Conservation (phyloP, 2,888 invertebrate species). For the Agrilus biguttatus region DNA sequence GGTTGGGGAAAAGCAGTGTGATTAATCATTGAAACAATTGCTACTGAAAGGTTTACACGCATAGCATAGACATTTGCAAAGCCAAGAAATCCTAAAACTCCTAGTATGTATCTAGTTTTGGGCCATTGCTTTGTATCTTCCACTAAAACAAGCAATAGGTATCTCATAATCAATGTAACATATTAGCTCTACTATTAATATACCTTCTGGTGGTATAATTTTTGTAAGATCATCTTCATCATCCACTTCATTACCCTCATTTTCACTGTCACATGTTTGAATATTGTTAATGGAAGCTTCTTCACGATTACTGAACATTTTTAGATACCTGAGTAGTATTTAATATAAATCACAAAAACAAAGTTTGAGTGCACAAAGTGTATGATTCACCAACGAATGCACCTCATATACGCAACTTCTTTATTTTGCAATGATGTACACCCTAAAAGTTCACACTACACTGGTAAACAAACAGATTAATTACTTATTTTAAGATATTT, state of each 20-base stretch:
- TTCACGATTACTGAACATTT: background rate
- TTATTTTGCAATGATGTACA: no score
- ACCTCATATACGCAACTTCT: no score
- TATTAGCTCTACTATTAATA: background rate
- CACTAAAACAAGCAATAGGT: constrained; percentile 20
- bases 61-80: constrained; percentile 83
- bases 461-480: no score
- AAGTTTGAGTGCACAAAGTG: no score
- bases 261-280: constrained; percentile 11
- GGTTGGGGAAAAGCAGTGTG: constrained; percentile 44
- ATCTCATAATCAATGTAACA: background rate
- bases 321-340: no score
- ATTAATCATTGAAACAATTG: constrained; percentile 91
- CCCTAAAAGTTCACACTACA: no score
- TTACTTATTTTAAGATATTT: no score
- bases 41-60: constrained; percentile 82
- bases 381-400: no score
- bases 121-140: constrained; percentile 52
- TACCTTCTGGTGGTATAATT: constrained; percentile 30
- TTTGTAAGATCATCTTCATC: constrained; percentile 29
- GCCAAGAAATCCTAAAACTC: constrained; percentile 74
- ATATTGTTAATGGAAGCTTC: constrained; percentile 5
- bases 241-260: constrained; percentile 19
- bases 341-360: no score
- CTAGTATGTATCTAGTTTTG: constrained; percentile 63